These are phyloP conservation scores for Sebastes oblongus DNA, from an alignment of 2,797 vertebrate genomes.

Conservation along the genomic window DNA sequence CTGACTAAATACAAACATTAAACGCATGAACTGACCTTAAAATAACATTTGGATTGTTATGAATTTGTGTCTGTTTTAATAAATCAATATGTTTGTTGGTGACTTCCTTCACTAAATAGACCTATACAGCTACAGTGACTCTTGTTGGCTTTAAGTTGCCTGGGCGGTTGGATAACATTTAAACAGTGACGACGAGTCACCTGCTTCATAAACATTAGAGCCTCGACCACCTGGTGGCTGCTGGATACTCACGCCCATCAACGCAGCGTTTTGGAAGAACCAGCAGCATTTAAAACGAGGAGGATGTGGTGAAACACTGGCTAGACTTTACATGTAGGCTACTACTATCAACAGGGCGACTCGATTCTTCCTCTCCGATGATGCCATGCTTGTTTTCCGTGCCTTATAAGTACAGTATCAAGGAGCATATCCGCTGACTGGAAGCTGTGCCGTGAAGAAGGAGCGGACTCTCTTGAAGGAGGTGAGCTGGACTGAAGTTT, in stretches of 20 bases:
- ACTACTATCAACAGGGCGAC: not conserved
- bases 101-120: not conserved
- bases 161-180: not conserved
- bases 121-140: too few species aligned
- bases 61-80: not conserved
- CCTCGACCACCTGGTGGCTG: not conserved
- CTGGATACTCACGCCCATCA: too few species aligned
- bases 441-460: too few species aligned
- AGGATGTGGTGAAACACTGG: not conserved
- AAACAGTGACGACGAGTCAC: not conserved
- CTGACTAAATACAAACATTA: not conserved
- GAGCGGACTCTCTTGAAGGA: too few species aligned
- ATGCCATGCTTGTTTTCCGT: not conserved
- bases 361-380: accelerated
- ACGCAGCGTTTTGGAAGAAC: not conserved
- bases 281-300: too few species aligned
- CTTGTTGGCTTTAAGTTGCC: too few species aligned
- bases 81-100: not conserved
- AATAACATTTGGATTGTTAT: not conserved
- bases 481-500: not conserved
- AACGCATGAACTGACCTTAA: not conserved
- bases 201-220: not conserved
- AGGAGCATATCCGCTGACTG: not conserved
- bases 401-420: not conserved
- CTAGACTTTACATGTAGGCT: not conserved